phyloP scores from a whole-genome alignment of 1,140 invertebrate species.

The Panonychus citri region DNA sequence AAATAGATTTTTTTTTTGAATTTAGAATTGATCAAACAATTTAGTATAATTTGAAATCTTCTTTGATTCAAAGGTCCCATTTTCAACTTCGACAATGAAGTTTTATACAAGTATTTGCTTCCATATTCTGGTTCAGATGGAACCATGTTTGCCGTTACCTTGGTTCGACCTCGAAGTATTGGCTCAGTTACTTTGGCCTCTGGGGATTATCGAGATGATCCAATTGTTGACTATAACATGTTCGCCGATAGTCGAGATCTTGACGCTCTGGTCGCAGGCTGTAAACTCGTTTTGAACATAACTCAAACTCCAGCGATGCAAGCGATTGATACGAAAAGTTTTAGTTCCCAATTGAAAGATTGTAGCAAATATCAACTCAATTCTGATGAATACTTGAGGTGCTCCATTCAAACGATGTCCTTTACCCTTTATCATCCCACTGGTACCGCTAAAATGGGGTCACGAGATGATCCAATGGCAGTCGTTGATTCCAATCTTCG shows the following conservation, averaged over 20 bases:
- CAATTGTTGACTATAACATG: constrained; percentile 58
- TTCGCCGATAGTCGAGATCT: constrained; percentile 37
- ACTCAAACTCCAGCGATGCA: not conserved
- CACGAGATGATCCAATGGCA: constrained; percentile 29
- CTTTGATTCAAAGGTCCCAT: not conserved
- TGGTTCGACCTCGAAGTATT: constrained; percentile 42
- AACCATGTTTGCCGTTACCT: not conserved
- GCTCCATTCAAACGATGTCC: not conserved
- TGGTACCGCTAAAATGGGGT: constrained; percentile 52
- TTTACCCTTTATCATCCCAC: too few relatives aligned
- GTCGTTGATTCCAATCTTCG: constrained; percentile 35
- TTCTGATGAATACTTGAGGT: not conserved
- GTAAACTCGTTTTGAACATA: not conserved
- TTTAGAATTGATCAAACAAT: too few relatives aligned
- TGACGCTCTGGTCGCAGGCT: not conserved
- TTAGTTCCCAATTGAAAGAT: not conserved
- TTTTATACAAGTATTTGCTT: not conserved
- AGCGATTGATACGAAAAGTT: not conserved
- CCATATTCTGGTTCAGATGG: not conserved
- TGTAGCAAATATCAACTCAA: not conserved
- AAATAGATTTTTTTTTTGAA: not conserved
- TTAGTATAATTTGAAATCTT: not conserved
- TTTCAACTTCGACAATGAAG: not conserved
- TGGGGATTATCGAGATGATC: constrained; percentile 42
- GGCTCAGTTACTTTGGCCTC: constrained; percentile 46